Evolutionary conservation across 2,113 vertebrate species (phyloP), one percentile per base, ranked within the genome.

Genomic region (Phrynocephalus versicolor): DNA sequence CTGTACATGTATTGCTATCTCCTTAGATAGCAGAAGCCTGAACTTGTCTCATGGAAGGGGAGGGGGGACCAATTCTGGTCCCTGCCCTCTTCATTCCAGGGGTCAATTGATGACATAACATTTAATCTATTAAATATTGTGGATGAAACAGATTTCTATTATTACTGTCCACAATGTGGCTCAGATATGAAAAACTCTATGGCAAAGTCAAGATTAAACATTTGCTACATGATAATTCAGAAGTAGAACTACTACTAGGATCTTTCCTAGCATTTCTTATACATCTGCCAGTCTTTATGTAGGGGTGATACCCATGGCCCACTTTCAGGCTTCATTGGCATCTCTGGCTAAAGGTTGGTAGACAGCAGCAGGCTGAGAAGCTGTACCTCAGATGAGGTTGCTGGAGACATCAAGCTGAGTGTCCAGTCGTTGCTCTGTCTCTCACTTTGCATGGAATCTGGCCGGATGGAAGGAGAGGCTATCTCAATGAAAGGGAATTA

Each of bases 1-100:
- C n/a, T n/a, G n/a, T n/a, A n/a, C n/a, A n/a, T n/a, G n/a, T n/a
- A 21, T 25, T 39, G 0, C 30, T 3, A 39, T 23, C 51, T 8
- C 6, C 74, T 25, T 72, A 21, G 0, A 23, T 1, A 39, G 62
- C 55, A 39, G 41, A 76, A 84, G 3, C 27, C 37, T 35, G 65
- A 33, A 25, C 27, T 16, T 2, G 67, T 14, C n/a, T 73, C 23
- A n/a, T n/a, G 37, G 71, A 27, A n/a, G n/a, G n/a, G n/a, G n/a
- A n/a, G n/a, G n/a, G n/a, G n/a, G n/a, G n/a, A n/a, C n/a, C 69
- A 1, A n/a, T n/a, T 70, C 65, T 7, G 33, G 55, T n/a, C 51
- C 7, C 69, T 57, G 51, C n/a, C 10, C 13, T 3, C 57, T 57
- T n/a, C 16, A 18, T 45, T 21, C 6, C 21, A 18, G 39, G 73